Conservation (phyloP, 2,888 invertebrate genomes). For the Pomacea canaliculata region DNA sequence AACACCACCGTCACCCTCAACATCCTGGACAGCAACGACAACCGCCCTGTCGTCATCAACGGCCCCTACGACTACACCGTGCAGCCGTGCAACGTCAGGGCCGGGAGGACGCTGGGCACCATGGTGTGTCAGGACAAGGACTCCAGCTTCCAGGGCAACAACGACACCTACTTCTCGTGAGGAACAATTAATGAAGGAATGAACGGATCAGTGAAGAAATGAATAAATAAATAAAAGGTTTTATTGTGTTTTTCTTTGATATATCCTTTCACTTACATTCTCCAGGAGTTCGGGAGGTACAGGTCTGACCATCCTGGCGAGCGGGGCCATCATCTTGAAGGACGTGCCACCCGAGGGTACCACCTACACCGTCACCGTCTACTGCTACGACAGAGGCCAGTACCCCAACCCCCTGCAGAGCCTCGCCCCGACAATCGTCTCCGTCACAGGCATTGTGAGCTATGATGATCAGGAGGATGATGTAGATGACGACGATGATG, state of each 20-base stretch:
- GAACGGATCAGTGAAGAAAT: no score
- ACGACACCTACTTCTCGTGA: conserved; percentile 7
- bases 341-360: conserved; percentile 11
- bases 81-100: conserved; percentile 4
- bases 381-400: conserved; percentile 23
- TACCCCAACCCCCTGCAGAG: conserved; percentile 25
- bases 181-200: not conserved
- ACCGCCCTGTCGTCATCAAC: conserved; percentile 26
- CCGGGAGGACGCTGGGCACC: conserved; percentile 17
- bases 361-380: conserved; percentile 21
- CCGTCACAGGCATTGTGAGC: conserved; percentile 23
- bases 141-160: conserved; percentile 26
- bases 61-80: conserved; percentile 11
- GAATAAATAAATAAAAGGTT: no score
- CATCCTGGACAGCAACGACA: conserved; percentile 36
- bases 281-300: conserved; percentile 2
- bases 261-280: not conserved
- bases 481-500: no score
- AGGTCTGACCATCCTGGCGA: conserved; percentile 16
- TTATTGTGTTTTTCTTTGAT: no score
- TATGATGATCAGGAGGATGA: no score
- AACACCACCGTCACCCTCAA: conserved; percentile 18
- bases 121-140: conserved; percentile 24
- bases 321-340: conserved; percentile 29
- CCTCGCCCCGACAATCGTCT: conserved; percentile 18